Evolutionary conservation across 2,113 vertebrate genomes (phyloP).

Genomic region (Chloebia gouldiae): DNA sequence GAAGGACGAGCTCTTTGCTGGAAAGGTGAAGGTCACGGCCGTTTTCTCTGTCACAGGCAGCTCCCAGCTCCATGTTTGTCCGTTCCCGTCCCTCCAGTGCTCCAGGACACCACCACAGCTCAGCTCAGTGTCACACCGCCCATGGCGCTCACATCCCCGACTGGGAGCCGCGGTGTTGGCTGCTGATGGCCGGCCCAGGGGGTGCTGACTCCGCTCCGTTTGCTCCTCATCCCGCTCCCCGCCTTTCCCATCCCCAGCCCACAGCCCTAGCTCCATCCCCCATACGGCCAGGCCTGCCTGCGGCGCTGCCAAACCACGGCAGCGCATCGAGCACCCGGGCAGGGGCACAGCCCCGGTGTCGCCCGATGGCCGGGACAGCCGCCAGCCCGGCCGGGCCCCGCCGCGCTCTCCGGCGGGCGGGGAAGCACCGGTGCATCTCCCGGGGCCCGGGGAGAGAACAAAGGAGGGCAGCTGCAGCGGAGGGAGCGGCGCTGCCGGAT

Average conservation of each 20-base stretch:
- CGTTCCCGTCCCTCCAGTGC: not conserved
- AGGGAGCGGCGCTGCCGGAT: conserved; percentile 45
- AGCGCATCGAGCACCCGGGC: not conserved
- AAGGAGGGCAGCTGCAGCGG: conserved; percentile 50
- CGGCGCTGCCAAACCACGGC: not conserved
- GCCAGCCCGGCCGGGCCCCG: not conserved
- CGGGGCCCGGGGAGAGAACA: conserved; percentile 42
- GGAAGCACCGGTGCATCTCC: not conserved
- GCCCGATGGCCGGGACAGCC: not conserved
- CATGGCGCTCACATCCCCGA: rapidly evolving
- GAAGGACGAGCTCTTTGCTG: not conserved
- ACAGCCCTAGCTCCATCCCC: rapidly evolving
- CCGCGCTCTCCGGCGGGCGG: rapidly evolving
- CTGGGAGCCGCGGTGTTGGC: rapidly evolving
- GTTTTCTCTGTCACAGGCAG: not conserved
- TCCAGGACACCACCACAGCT: rapidly evolving
- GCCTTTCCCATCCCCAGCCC: not conserved
- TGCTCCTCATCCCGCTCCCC: not conserved
- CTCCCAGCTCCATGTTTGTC: not conserved
- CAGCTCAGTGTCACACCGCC: rapidly evolving
- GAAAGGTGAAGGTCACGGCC: not conserved
- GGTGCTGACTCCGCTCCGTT: not conserved
- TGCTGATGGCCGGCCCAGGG: rapidly evolving
- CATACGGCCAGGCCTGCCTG: not conserved
- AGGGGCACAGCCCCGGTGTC: not conserved